Percentiles rank a stretch among this genome's conserved stretches.
phyloP scores from a whole-genome alignment of 1,140 invertebrate genomes.

The Eupristina koningsbergeri region DNA sequence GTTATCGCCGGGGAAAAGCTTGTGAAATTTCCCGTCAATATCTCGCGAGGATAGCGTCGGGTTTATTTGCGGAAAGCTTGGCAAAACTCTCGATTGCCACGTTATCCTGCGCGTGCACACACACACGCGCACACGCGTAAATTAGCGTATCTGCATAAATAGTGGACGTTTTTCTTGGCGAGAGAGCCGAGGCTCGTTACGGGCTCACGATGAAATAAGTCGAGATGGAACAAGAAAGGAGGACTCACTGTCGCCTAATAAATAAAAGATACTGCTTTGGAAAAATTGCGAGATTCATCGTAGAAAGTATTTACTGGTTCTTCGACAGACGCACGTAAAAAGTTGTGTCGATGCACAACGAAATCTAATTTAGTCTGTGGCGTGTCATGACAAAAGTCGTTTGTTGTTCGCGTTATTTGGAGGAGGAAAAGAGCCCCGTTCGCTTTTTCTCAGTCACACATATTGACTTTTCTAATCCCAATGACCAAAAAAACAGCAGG shows the following conservation, averaged over 20 bases:
- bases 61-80: too few relatives aligned
- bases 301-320: background rate
- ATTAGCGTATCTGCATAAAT: background rate
- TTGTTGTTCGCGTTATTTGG: background rate
- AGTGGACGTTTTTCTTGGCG: too few relatives aligned
- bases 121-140: background rate
- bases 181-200: too few relatives aligned
- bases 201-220: background rate
- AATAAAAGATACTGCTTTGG: background rate
- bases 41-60: background rate
- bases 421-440: background rate
- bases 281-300: background rate
- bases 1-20: background rate
- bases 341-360: background rate
- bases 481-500: background rate
- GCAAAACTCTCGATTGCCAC: too few relatives aligned
- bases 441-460: background rate
- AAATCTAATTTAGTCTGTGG: background rate
- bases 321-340: background rate
- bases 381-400: background rate
- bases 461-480: constrained; percentile 9
- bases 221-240: background rate
- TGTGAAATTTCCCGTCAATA: background rate
- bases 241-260: background rate
- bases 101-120: too few relatives aligned